Base-by-base conservation (phyloP, 1,140 invertebrate genomes). In the Drosophila varians region DNA sequence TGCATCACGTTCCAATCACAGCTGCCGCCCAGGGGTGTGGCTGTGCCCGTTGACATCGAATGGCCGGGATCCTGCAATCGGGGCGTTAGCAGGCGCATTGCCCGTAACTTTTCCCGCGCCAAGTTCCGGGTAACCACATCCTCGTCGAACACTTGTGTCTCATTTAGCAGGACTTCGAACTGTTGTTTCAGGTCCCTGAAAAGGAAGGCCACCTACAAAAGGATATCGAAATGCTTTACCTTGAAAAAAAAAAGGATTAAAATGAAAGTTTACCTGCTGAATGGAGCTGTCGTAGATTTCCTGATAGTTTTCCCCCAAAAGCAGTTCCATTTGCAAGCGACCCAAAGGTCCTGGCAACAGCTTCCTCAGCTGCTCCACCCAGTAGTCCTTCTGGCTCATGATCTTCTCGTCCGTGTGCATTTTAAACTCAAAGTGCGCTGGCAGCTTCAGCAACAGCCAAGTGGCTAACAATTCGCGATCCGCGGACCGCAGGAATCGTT, bases 381-480 rank as follows among this genome's bases (percentile, higher is more conserved):
- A 90, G 9, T 72, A 56, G 4, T 69, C 72, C 1, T 53, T 65
- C 40, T 80, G 86, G 1, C 36, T 56, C 12, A 38, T 43, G 43
- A 72, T 42, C 7, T 40, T 53, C 1, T 58, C 53, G 2, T 77
- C 77, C 18, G 83, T 84, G 7, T 87, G 80, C 26, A 74, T 19
- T 8, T 76, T 40, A 36, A 89, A 26, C 45, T 90, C 76, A 28
- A 90, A 88, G 19, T 90, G 74, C 0, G 56, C 62, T 0, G 90
- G 71, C 26, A 90, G 28, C 43, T 90, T 82, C 3, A 90, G 43
- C 0, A 90, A 58, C 53, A 90, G 40, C 77, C 87, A 90, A 4
- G 73, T 88, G 45, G 68, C 86, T 0, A 88, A n/a, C 0, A 62
- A 45, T 1, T 77, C 31, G 0, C 48, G 23, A 43, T 74, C 68